Evolutionary conservation across 2,113 vertebrate genomes (phyloP).

Genomic region (Oryzias melastigma): DNA sequence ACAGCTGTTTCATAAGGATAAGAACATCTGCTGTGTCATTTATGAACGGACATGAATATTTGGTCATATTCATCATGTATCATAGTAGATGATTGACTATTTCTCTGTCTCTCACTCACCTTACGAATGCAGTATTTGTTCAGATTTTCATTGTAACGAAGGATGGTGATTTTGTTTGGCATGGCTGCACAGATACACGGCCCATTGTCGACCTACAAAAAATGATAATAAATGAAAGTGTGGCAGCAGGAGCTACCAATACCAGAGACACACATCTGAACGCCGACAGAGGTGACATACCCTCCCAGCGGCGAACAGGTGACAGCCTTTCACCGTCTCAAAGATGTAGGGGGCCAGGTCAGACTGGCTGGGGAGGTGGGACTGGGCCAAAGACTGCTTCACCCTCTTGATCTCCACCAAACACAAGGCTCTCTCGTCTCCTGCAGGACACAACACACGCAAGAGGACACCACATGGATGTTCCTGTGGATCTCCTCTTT

Average conservation of each 20-base stretch:
- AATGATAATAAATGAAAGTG: background rate
- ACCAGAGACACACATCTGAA: background rate
- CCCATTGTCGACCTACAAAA: conserved; percentile 88
- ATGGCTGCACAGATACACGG: conserved; percentile 96
- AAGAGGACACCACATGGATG: conserved; percentile 1
- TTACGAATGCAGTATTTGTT: conserved; percentile 98
- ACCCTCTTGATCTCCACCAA: conserved; percentile 95
- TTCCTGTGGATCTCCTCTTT: background rate
- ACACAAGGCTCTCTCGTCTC: conserved; percentile 93
- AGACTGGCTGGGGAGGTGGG: conserved; percentile 93
- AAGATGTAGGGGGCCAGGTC: conserved; percentile 91
- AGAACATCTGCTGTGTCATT: background rate
- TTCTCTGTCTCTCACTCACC: conserved; percentile 67
- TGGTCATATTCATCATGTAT: background rate
- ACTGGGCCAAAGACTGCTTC: conserved; percentile 93
- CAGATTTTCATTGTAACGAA: conserved; percentile 94
- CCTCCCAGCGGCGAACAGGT: conserved; percentile 94
- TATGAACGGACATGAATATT: background rate
- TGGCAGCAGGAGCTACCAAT: background rate
- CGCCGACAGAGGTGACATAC: conserved; percentile 64
- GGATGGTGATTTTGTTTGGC: conserved; percentile 92
- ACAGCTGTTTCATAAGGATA: no score
- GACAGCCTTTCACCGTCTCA: conserved; percentile 97
- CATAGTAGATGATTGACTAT: background rate
- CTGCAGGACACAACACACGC: conserved; percentile 71